These are phyloP conservation scores for Drosophila lacicola DNA, from an alignment of 2,888 invertebrate species.

Conservation along the genomic window DNA sequence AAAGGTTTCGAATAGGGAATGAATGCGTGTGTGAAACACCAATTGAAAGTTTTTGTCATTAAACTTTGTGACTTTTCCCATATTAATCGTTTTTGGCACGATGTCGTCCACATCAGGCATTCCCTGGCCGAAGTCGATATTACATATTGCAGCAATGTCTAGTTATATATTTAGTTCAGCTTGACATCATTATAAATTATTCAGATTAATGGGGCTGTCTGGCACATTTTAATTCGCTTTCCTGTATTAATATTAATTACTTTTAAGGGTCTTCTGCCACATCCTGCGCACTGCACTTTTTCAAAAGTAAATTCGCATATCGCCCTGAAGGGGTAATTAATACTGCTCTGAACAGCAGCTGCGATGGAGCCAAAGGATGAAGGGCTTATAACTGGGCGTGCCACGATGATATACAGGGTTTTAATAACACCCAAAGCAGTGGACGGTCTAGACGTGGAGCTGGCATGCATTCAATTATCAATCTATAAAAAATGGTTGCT, in stretches of 20 bases:
- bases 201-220: constrained; percentile 1
- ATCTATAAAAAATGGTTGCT: constrained; percentile 17
- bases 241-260: constrained; percentile 60
- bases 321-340: constrained; percentile 64
- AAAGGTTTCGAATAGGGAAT: constrained; percentile 26
- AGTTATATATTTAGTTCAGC: constrained; percentile 10
- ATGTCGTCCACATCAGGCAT: background rate
- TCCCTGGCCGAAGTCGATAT: background rate
- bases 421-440: constrained; percentile 33
- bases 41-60: constrained; percentile 19
- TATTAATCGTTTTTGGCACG: constrained; percentile 3
- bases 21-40: constrained; percentile 18
- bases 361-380: constrained; percentile 2
- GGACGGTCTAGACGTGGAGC: constrained; percentile 4
- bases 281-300: constrained; percentile 16
- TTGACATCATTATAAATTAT: constrained; percentile 38
- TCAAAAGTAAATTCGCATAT: constrained; percentile 50
- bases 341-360: constrained; percentile 30
- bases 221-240: background rate
- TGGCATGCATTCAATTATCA: constrained; percentile 18
- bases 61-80: constrained; percentile 17
- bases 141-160: too few relatives aligned
- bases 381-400: constrained; percentile 12
- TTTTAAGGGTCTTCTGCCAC: constrained; percentile 47
- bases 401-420: constrained; percentile 37